Conservation (phyloP, 35 echinoderm and acorn worm genomes). For the Lytechinus pictus region DNA sequence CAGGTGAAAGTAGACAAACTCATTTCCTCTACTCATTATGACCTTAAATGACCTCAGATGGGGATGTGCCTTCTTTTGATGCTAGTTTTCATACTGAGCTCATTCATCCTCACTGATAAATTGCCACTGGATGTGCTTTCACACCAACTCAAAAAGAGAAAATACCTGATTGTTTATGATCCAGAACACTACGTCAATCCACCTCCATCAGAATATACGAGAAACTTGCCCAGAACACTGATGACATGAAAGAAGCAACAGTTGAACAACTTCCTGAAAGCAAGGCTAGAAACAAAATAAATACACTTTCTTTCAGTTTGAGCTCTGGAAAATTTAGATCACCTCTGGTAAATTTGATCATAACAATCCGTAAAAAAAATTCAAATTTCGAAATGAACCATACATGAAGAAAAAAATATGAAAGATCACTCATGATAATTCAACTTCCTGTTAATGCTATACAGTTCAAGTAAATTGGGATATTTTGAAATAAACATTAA, state of each 20-base stretch:
- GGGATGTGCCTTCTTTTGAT: not conserved
- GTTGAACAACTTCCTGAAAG: not conserved
- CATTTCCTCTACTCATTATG: not conserved
- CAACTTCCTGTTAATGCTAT: not conserved
- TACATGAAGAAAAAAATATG: no score
- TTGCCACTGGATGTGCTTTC: no score
- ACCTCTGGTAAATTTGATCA: not conserved
- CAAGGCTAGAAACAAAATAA: not conserved
- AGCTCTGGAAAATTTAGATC: not conserved
- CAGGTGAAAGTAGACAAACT: not conserved
- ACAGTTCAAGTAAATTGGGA: not conserved
- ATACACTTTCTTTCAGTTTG: not conserved
- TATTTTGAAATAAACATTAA: no score
- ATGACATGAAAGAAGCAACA: not conserved
- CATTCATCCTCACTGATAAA: no score
- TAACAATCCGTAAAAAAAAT: not conserved
- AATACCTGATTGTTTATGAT: no score
- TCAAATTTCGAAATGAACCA: not conserved
- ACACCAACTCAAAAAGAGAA: no score
- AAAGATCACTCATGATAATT: not conserved
- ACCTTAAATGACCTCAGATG: conserved; percentile 17
- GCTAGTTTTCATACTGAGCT: not conserved
- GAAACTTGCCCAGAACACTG: no score
- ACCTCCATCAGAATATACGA: no score
- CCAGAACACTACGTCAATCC: no score